Conservation (phyloP, 2,797 vertebrate species). For the Salmo trutta region DNA sequence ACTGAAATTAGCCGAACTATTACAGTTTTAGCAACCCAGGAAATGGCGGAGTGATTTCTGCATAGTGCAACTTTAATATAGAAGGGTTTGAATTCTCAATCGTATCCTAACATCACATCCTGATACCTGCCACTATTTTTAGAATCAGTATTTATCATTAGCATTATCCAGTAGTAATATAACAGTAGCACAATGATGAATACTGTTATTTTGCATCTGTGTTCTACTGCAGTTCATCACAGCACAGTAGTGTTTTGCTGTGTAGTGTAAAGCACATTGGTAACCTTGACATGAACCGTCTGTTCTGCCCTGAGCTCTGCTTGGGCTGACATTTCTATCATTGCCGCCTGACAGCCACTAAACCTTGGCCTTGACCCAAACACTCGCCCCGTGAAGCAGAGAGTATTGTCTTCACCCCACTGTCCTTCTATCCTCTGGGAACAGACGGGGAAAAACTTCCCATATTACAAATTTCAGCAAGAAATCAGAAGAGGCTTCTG, state of each 20-base stretch:
- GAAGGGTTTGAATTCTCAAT: background rate
- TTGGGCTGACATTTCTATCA: constrained; percentile 55
- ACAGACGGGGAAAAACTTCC: background rate
- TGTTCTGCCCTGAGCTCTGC: constrained; percentile 34
- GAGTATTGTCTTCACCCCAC: constrained; percentile 10
- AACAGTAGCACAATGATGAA: background rate
- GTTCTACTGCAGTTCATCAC: background rate
- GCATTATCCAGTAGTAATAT: background rate
- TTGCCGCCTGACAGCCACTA: constrained; percentile 39
- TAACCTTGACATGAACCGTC: constrained; percentile 60
- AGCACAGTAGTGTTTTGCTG: background rate
- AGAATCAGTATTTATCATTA: background rate
- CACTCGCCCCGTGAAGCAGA: constrained; percentile 5
- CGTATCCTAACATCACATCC: background rate
- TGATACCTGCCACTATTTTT: background rate
- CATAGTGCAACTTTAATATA: background rate
- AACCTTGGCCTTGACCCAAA: constrained; percentile 15
- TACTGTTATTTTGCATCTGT: background rate
- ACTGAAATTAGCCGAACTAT: too few relatives aligned
- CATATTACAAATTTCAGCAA: constrained; percentile 17
- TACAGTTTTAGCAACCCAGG: too few relatives aligned
- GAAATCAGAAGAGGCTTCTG: background rate
- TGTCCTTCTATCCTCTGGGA: constrained; percentile 5
- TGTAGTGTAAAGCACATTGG: constrained; percentile 52
- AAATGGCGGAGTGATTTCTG: too few relatives aligned